Conservation (phyloP, 2,888 invertebrate genomes). For the Ophion ellenae region DNA sequence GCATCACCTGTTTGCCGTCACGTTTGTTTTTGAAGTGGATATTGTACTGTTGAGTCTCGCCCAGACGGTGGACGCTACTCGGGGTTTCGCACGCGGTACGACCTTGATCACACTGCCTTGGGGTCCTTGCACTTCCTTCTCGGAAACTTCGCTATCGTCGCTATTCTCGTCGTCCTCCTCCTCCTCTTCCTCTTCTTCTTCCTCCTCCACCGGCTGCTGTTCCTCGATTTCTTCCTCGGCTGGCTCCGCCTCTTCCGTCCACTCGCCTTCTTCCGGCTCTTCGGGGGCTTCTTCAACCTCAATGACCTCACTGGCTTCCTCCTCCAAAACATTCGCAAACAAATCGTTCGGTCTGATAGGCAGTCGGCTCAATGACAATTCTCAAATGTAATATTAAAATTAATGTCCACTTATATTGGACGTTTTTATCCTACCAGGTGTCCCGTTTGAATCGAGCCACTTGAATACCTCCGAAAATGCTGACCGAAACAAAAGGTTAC, state of each 20-base stretch:
- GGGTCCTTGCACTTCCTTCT: conserved; percentile 86
- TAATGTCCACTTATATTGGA: neutral
- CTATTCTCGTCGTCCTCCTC: conserved; percentile 70
- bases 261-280: conserved; percentile 69
- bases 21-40: conserved; percentile 57
- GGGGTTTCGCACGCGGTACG: conserved; percentile 83
- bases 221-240: conserved; percentile 56
- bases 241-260: conserved; percentile 69
- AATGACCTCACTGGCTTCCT: conserved; percentile 70
- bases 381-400: neutral
- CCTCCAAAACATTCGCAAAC: conserved; percentile 43
- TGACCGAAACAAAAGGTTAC: no score
- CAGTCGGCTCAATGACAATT: neutral
- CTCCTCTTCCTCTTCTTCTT: conserved; percentile 46
- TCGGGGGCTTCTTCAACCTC: conserved; percentile 68
- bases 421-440: no score
- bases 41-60: conserved; percentile 84
- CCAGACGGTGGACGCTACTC: conserved; percentile 85
- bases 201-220: conserved; percentile 15
- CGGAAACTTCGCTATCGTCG: conserved; percentile 81
- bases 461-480: no score
- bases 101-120: conserved; percentile 85
- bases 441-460: no score
- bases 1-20: conserved; percentile 68
- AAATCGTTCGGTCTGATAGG: neutral